Percentiles rank a stretch among this genome's conserved stretches.
These are phyloP conservation scores for Parelbella ahira DNA, from an alignment of 2,888 invertebrate genomes.

Conservation along the genomic window DNA sequence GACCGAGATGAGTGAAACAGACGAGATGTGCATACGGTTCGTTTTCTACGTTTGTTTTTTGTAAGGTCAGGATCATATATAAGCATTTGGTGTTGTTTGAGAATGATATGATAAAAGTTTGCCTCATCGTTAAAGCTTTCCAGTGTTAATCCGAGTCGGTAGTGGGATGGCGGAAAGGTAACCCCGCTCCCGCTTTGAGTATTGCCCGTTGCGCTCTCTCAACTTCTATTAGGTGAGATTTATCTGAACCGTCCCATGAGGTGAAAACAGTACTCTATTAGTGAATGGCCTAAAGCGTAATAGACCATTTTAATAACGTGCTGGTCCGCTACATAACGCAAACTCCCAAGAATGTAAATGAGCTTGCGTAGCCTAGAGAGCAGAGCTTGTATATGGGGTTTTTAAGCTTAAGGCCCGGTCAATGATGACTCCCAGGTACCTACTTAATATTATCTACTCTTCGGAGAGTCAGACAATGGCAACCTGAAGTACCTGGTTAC, in stretches of 20 bases:
- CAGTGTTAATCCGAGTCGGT: neutral
- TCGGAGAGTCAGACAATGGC: neutral
- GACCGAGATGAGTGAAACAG: neutral
- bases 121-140: neutral
- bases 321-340: neutral
- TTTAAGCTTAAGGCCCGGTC: conserved; percentile 8
- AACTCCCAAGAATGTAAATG: conserved; percentile 1
- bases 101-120: neutral
- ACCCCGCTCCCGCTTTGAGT: conserved; percentile 1
- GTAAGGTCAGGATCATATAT: neutral
- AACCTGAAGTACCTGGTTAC: neutral
- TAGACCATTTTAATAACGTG: neutral
- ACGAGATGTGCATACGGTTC: neutral
- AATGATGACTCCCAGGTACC: conserved; percentile 1
- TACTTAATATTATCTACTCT: neutral
- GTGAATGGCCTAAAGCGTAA: neutral
- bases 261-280: conserved; percentile 11
- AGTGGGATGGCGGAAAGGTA: conserved; percentile 5
- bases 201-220: conserved; percentile 9
- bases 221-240: conserved; percentile 13
- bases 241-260: conserved; percentile 12
- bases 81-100: neutral
- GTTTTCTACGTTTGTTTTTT: conserved; percentile 1
- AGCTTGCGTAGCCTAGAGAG: conserved; percentile 2
- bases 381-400: neutral